Percentiles rank a stretch among this genome's conserved stretches.
Evolutionary conservation across 2,888 invertebrate genomes (phyloP).

Genomic region (Archaeoteleia sp.): DNA sequence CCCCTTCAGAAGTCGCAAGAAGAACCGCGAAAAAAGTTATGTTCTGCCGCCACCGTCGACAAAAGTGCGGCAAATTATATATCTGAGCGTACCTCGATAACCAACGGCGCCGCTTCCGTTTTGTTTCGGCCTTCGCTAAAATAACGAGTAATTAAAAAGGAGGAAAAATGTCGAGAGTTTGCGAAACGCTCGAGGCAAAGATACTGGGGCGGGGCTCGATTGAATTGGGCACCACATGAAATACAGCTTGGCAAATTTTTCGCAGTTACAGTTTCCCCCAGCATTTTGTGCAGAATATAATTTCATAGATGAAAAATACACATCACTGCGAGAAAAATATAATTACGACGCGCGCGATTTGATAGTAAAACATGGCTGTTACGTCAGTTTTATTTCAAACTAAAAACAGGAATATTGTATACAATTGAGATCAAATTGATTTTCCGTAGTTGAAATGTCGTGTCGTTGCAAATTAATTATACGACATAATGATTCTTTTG

Average conservation of each 20-base stretch:
- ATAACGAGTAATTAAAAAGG: constrained; percentile 41
- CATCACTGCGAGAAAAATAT: constrained; percentile 10
- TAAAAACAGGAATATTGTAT: too few species aligned
- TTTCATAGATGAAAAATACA: constrained; percentile 17
- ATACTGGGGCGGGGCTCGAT: constrained; percentile 34
- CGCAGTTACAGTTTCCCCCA: constrained; percentile 14
- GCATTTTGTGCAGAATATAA: constrained; percentile 19
- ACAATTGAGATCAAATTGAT: too few species aligned
- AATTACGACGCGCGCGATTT: constrained; percentile 18
- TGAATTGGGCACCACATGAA: constrained; percentile 26
- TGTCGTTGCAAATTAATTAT: too few species aligned
- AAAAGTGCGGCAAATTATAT: constrained; percentile 6
- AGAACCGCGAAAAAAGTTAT: not conserved
- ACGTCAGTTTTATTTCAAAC: too few species aligned
- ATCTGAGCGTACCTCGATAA: constrained; percentile 8
- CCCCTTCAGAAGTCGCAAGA: constrained; percentile 1
- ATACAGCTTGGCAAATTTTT: constrained; percentile 31
- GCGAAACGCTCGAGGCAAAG: constrained; percentile 25
- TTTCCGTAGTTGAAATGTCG: too few species aligned
- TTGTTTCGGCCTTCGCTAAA: constrained; percentile 18
- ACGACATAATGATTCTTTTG: too few species aligned
- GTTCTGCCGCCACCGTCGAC: not conserved
- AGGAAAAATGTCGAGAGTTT: constrained; percentile 29
- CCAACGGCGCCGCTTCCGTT: constrained; percentile 4
- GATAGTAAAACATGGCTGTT: too few species aligned